Evolutionary conservation across 2,888 invertebrate species (phyloP), one percentile per base, ranked within the genome.

Genomic region (Periphyllus acericola): DNA sequence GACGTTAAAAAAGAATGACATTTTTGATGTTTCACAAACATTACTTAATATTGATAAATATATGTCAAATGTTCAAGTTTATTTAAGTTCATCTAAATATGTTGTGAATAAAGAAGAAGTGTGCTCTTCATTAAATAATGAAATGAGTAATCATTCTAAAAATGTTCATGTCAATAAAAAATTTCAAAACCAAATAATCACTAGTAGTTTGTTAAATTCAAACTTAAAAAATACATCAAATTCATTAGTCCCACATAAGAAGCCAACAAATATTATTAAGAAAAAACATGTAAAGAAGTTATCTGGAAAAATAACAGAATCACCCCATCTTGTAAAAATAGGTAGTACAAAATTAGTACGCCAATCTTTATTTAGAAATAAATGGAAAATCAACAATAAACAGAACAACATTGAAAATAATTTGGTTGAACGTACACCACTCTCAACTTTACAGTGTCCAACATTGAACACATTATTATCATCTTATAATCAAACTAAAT

Each of bases 111-210:
- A 80, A 80, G 79, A 86, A 68, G 55, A 55, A 46, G 25, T n/a
- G 8, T 71, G 5, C n/a, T 32, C n/a, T 79, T 68, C 32, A 21
- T 25, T 40, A 32, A 34, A 19, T 71, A 71, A 71, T 4, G 34
- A n/a, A 71, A 79, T 52, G 8, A 74, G 55, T 34, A 78, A 60
- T 72, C 40, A 60, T 21, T n/a, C 40, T 40, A 87, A 87, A 72
- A 87, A 80, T 87, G 86, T 87, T 36, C 80, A 87, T 87, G 86
- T 87, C 8, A 87, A 87, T 87, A 87, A 80, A 36, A 87, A 80
- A 60, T 87, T 87, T 80, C 80, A 87, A 80, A 87, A 60, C 17
- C 52, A 80, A 46, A 80, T 80, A 32, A 76, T 84, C 3, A 80
- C 79, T 32, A 72, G 36, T 36, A 74, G 8, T 74, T 36, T 36